Percentiles rank a stretch among this genome's conserved stretches.
These are phyloP conservation scores for Siderastrea radians DNA, from an alignment of 92 coral and sea anemone species.

Conservation along the genomic window DNA sequence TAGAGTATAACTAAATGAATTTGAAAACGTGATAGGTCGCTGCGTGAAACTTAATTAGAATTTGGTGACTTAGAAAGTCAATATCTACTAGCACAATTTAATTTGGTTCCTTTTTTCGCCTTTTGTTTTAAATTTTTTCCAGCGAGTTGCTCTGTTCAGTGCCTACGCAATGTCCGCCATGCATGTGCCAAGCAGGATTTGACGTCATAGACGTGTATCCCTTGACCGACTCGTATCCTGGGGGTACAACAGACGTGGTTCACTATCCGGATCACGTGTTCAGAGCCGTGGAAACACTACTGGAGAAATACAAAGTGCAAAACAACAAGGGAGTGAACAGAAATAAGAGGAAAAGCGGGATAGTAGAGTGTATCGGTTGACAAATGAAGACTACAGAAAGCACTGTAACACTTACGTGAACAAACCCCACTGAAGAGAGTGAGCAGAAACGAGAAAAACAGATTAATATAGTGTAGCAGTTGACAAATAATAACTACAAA, in stretches of 20 bases:
- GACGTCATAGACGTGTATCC: constrained; percentile 65
- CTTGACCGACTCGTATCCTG: constrained; percentile 46
- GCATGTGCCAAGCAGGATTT: constrained; percentile 50
- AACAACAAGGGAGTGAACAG: constrained; percentile 4
- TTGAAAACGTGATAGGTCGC: no score
- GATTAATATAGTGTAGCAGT: no score
- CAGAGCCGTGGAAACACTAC: constrained; percentile 35
- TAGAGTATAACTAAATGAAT: no score
- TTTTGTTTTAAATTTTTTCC: not conserved
- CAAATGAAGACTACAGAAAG: not conserved
- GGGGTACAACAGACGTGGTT: constrained; percentile 37
- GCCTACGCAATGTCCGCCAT: constrained; percentile 55
- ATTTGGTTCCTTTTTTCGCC: not conserved
- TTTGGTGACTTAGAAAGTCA: not conserved
- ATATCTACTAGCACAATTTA: not conserved
- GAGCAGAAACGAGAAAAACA: no score
- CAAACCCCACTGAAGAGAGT: no score
- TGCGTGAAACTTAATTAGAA: no score
- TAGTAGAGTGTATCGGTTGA: constrained; percentile 21
- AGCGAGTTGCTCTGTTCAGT: constrained; percentile 57
- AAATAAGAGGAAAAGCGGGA: not conserved
- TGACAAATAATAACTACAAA: no score
- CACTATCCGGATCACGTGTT: constrained; percentile 53
- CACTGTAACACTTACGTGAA: no score
- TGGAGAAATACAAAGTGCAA: constrained; percentile 39